Base-by-base conservation (phyloP, 2,113 vertebrate genomes). In the Neogobius melanostomus region DNA sequence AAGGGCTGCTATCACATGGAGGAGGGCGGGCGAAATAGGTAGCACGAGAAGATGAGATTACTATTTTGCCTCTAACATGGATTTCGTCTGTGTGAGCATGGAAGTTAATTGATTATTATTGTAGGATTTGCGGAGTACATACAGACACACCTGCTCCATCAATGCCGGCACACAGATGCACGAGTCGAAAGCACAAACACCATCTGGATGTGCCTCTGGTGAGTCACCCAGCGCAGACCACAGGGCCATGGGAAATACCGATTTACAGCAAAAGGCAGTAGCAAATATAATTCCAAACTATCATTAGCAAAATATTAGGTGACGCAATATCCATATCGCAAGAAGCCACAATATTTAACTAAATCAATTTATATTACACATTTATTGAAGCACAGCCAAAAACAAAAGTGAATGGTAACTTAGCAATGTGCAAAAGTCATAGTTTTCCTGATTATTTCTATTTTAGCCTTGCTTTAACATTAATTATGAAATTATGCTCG, bases 201-300 rank as follows among this genome's bases (percentile, higher is more conserved):
- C 78, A 83, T 76, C 78, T 85, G 82, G 64, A 54, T 74, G 28
- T 78, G 75, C 74, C 56, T 72, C 61, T 79, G 68, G 66, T 79
- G 71, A 81, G 84, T 74, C 80, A 57, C 66, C 71, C 65, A 73
- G 48, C 21, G 61, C 56, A 72, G 69, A 71, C 50, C 9, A 47
- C 63, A 45, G 69, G 64, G 28, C 75, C 43, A 15, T 5, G 60
- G 69, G 72, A 83, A 77, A 76, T 66, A 68, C 53, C 64, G 44
- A 77, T 36, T 5, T 69, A 64, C 8, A 21, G 61, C 16, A 28
- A 81, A 65, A 76, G 43, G 66, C 47, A 11, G 48, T 43, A 68
- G 28, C 68, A n/a, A n/a, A n/a, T n/a, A n/a, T n/a, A n/a, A n/a
- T n/a, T n/a, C n/a, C n/a, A n/a, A n/a, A n/a, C n/a, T n/a, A n/a